Conservation (phyloP, 2,113 vertebrate genomes). For the Proteles cristata region DNA sequence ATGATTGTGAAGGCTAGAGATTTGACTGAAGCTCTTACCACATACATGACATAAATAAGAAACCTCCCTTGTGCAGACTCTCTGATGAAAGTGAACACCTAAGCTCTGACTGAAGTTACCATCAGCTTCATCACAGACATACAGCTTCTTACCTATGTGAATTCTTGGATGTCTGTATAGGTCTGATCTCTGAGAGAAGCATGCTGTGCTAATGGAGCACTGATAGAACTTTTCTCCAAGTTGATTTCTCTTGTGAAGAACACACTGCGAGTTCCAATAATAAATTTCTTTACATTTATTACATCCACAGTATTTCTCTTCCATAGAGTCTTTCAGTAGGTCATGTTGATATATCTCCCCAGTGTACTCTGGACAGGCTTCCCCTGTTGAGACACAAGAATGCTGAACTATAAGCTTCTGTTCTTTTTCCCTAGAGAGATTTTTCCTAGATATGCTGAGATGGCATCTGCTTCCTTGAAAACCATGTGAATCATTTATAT, state of each 20-base stretch:
- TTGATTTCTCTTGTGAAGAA: slow-evolving; percentile 43
- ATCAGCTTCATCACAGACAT: slow-evolving; percentile 78
- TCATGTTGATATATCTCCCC: slow-evolving; percentile 20
- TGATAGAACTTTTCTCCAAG: slow-evolving; percentile 43
- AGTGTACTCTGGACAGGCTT: slow-evolving; percentile 1
- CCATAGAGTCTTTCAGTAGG: neutral
- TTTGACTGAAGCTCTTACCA: slow-evolving; percentile 41
- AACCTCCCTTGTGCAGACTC: slow-evolving; percentile 46
- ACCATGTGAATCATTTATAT: neutral
- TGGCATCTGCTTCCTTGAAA: slow-evolving; percentile 29
- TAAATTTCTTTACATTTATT: slow-evolving; percentile 51
- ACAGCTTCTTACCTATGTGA: slow-evolving; percentile 83
- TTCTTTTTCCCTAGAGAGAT: slow-evolving; percentile 4
- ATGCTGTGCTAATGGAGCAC: neutral
- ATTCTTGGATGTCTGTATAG: slow-evolving; percentile 79
- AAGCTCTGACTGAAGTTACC: slow-evolving; percentile 67
- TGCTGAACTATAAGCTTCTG: neutral
- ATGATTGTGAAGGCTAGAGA: slow-evolving; percentile 68
- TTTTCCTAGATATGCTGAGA: slow-evolving; percentile 21
- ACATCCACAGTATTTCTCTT: slow-evolving; percentile 26
- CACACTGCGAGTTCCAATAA: slow-evolving; percentile 50
- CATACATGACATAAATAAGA: slow-evolving; percentile 18
- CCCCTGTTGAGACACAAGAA: neutral
- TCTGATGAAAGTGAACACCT: slow-evolving; percentile 65
- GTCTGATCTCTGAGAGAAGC: slow-evolving; percentile 66